Evolutionary conservation across 2,113 vertebrate genomes (phyloP), one percentile per base, ranked within the genome.

Genomic region (Danionella cerebrum): DNA sequence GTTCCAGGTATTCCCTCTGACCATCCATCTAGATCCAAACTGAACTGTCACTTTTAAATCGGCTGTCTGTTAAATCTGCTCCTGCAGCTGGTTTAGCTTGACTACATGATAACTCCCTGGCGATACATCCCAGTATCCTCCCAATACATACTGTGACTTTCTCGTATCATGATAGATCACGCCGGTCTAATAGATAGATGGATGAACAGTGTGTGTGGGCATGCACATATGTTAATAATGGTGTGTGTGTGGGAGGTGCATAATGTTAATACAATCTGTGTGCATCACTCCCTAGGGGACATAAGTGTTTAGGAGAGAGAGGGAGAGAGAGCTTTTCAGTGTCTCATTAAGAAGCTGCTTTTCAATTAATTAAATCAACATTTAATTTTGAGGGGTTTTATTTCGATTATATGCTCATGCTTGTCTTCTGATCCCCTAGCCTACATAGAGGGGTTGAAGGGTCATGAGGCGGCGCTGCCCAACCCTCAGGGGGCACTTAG

Each of bases 221-320:
- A n/a, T 12, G 3, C 25, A 67, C 36, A 51, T 54, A 8, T 16
- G 21, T 29, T 21, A 51, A 14, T 35, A 24, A n/a, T n/a, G n/a
- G n/a, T n/a, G n/a, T 70, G 54, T 57, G 60, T 14, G 14, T 27
- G 47, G 62, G 53, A 39, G 27, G 27, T 22, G 60, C 38, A 21
- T 39, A 69, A 73, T 54, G 42, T 63, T 66, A 70, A 63, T 57
- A 73, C 67, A 70, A 52, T 70, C 45, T 67, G 67, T 65, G 21
- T 53, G 52, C 35, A 53, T 27, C 57, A 45, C 42, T 65, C 36
- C 67, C 67, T 50, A 22, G 54, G 47, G 67, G 55, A 59, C 0
- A 35, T 44, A 21, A 29, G 45, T 13, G 24, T 18, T n/a, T 59
- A 42, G 21, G 42, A 21, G 38, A 47, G 48, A 51, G 27, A 65